Conservation (phyloP, 2,888 invertebrate species). For the Cheilosia urbana region DNA sequence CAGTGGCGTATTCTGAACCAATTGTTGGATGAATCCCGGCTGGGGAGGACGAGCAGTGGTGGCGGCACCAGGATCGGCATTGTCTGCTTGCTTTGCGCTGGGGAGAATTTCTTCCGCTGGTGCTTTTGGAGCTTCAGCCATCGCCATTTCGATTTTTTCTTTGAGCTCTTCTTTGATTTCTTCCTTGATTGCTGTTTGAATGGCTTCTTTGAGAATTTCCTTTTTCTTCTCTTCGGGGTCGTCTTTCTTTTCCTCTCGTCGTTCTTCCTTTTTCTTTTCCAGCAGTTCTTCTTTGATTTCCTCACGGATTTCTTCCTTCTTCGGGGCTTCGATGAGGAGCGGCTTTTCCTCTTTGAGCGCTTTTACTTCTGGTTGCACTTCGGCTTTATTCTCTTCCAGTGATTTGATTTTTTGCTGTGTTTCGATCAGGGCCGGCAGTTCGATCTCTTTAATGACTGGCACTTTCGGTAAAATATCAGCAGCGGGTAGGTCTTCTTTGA, state of each 20-base stretch:
- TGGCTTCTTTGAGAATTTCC: constrained; percentile 46
- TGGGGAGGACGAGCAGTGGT: constrained; percentile 67
- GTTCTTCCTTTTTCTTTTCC: constrained; percentile 39
- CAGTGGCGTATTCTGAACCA: constrained; percentile 79
- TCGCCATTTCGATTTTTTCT: constrained; percentile 29
- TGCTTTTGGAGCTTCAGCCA: constrained; percentile 1
- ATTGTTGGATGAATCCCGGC: constrained; percentile 67
- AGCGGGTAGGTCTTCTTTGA: constrained; percentile 38
- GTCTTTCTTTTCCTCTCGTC: constrained; percentile 36
- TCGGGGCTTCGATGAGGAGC: constrained; percentile 7
- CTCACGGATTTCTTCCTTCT: constrained; percentile 24
- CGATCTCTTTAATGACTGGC: constrained; percentile 28
- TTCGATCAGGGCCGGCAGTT: constrained; percentile 14
- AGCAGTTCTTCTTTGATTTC: background rate
- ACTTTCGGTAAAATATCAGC: constrained; percentile 23
- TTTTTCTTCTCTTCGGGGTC: constrained; percentile 49
- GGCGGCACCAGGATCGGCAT: constrained; percentile 51
- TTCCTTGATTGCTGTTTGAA: constrained; percentile 44
- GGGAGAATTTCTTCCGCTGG: constrained; percentile 29
- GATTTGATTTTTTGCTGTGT: constrained; percentile 34
- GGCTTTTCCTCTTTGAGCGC: constrained; percentile 27
- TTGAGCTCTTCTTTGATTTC: constrained; percentile 46
- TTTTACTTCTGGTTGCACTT: constrained; percentile 29
- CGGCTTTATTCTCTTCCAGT: constrained; percentile 31
- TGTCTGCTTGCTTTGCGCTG: constrained; percentile 62